Base-by-base conservation (phyloP, 2,113 vertebrate genomes). In the Trochalopteron elliotii region DNA sequence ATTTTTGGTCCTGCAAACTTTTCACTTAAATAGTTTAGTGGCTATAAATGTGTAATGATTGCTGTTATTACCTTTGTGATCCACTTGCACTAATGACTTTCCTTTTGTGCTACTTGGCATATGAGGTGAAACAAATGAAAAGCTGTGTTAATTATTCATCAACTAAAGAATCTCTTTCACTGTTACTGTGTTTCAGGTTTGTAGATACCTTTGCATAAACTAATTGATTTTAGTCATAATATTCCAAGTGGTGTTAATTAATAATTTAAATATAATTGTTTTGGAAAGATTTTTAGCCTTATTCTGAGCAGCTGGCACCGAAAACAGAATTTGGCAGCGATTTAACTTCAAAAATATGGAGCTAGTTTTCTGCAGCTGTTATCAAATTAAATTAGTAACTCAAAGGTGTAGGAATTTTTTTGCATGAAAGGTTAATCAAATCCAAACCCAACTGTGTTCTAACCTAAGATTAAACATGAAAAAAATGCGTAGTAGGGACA, bases 101-200 rank as follows among this genome's bases (percentile, higher is more conserved):
- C 68, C 53, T 86, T 91, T 75, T 86, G 52, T 94, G 28, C 33
- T 91, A 22, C 53, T 94, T 94, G 74, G 56, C 40, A 13, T 65
- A 75, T 0, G 15, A 90, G 60, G 90, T 94, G 70, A 96, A 96
- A 94, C 80, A 95, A 96, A 93, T 94, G 64, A 94, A 94, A 53
- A 89, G 69, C 31, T 67, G 30, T 57, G 83, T 97, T 89, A 90
- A 92, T 97, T 97, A 96, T 96, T 95, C 74, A 92, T 77, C n/a
- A 83, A n/a, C 50, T 13, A 3, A 87, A 90, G 33, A 67, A 90
- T 89, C 83, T 96, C 65, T 80, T 89, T 94, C 31, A 31, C 45
- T 90, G 60, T 79, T 85, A 79, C 44, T 86, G 2, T 77, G 57
- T 85, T 97, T 94, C 30, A 12, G 37, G 53, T 82, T 94, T 90